Evolutionary conservation across 1,140 invertebrate genomes (phyloP), one percentile per base, ranked within the genome.

Genomic region (Lordiphosa collinella): DNA sequence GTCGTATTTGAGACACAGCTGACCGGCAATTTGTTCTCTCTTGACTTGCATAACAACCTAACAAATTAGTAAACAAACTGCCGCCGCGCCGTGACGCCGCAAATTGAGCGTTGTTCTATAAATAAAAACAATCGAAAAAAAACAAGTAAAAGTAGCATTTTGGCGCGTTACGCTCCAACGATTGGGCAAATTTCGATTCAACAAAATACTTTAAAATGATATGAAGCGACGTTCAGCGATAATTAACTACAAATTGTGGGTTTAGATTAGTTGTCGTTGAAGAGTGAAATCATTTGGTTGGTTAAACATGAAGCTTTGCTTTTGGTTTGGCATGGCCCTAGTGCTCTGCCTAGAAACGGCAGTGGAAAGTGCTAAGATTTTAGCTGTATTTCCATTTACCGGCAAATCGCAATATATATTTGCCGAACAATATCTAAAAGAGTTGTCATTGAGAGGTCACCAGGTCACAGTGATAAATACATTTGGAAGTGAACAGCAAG

Each of bases 401-500:
- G 79, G 87, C 1, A 84, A 68, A 43, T 88, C 86, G 5, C 86
- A 88, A 16, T 86, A 88, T 13, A 73, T 88, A 32, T 63, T 80
- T 11, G 86, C 75, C 0, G 64, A 86, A 10, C 66, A 68, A 8
- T 82, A 91, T 47, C 38, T 91, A 0, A 88, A 89, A 40, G 86
- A 86, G 36, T 62, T 92, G 29, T 82, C 88, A 0, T 57, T 65
- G 12, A 65, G 87, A 18, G 90, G 90, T n/a, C 91, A 91, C 67
- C 82, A 91, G 50, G 84, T 91, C 0, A 91, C 89, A 4, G 86
- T 90, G 3, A 86, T 91, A 3, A 90, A 88, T 49, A 86, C 88
- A 0, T 90, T 89, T 53, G 87, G 84, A n/a, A 65, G 89, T 49
- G 85, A 84, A 18, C 61, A 74, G 31, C 50, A 46, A 0, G 57